Conservation (phyloP, 2,888 invertebrate species). For the Nebria salina region DNA sequence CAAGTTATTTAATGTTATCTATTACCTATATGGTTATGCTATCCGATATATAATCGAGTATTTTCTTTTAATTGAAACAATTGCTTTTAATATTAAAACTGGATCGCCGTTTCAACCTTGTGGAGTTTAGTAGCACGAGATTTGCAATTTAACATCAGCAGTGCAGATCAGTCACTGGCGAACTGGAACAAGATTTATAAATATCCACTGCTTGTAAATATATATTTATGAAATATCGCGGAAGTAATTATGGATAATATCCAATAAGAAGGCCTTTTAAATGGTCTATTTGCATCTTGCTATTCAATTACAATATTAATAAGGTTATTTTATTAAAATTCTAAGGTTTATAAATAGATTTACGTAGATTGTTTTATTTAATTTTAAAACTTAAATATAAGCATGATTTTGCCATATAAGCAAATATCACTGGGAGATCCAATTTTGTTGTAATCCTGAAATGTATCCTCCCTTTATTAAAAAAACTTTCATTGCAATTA, state of each 20-base stretch:
- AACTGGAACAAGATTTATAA: slow-evolving; percentile 1
- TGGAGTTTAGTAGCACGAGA: slow-evolving; percentile 1
- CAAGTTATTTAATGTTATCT: too few relatives aligned
- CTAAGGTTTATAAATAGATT: background rate
- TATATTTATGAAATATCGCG: background rate
- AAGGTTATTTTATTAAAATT: background rate
- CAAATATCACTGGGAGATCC: too few relatives aligned
- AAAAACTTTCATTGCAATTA: background rate
- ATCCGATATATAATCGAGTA: background rate
- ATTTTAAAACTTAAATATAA: too few relatives aligned
- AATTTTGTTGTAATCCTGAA: too few relatives aligned
- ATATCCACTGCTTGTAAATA: background rate
- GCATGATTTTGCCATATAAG: too few relatives aligned
- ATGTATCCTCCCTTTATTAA: background rate
- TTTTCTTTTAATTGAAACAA: background rate
- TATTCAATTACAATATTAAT: background rate
- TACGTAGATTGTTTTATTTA: too few relatives aligned
- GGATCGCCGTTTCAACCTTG: background rate
- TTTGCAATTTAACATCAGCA: background rate
- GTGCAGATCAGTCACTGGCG: background rate
- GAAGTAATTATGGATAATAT: slow-evolving; percentile 1
- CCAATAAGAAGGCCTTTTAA: background rate
- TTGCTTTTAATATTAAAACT: background rate
- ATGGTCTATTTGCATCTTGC: background rate
- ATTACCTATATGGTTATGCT: background rate